Percentiles rank a stretch among this genome's conserved stretches.
Evolutionary conservation across 2,888 invertebrate genomes (phyloP).

Genomic region (Habroteleia sp.): DNA sequence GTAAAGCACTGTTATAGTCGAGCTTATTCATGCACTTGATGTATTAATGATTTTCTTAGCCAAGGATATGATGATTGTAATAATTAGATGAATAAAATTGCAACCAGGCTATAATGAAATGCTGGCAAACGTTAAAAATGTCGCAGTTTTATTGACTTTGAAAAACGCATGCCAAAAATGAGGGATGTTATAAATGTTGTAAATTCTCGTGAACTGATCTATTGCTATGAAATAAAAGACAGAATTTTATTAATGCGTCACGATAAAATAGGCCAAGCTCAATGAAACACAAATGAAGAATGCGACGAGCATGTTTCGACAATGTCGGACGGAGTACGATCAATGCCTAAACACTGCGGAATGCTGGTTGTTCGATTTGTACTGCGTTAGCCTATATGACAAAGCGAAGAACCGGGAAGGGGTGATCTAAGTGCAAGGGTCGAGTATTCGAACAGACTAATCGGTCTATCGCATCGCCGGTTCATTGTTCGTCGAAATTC

Average conservation of each 20-base stretch:
- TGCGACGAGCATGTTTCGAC: conserved; percentile 28
- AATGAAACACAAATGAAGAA: conserved; percentile 39
- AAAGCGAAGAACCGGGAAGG: conserved; percentile 43
- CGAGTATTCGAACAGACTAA: conserved; percentile 62
- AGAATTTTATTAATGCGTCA: background rate
- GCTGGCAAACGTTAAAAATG: conserved; percentile 27
- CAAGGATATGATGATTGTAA: conserved; percentile 42
- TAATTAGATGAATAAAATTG: conserved; percentile 43
- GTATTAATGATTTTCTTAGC: conserved; percentile 52
- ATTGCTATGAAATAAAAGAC: no score
- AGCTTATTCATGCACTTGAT: conserved; percentile 29
- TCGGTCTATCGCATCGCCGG: conserved; percentile 60
- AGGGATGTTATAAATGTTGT: conserved; percentile 1
- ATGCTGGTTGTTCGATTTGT: conserved; percentile 47
- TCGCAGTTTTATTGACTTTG: conserved; percentile 13
- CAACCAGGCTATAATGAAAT: conserved; percentile 7
- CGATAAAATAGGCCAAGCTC: background rate
- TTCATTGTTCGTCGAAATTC: conserved; percentile 62
- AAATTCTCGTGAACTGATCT: background rate
- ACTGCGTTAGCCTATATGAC: conserved; percentile 47
- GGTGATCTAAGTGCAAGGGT: conserved; percentile 59
- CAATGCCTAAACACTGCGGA: conserved; percentile 56
- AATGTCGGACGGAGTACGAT: conserved; percentile 28
- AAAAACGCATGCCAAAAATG: conserved; percentile 22
- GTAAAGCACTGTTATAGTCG: conserved; percentile 1